Conservation (phyloP, 2,888 invertebrate genomes). For the Graphium colonna region DNA sequence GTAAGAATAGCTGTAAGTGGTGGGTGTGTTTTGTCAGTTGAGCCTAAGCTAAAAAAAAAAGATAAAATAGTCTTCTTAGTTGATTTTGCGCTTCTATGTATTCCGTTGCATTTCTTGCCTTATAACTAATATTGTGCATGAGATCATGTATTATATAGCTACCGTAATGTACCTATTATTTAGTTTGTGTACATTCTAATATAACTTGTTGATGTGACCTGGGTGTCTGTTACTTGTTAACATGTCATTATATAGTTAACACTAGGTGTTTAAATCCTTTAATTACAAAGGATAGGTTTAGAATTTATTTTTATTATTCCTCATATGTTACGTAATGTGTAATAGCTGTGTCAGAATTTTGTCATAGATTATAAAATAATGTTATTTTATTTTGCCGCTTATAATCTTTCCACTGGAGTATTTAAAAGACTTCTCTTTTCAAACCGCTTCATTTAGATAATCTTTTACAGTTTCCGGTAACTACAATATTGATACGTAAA, state of each 20-base stretch:
- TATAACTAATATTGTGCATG: slow-evolving; percentile 54
- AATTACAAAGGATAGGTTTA: slow-evolving; percentile 6
- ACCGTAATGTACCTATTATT: slow-evolving; percentile 45
- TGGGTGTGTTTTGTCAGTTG: slow-evolving; percentile 69
- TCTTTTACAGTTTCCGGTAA: background rate
- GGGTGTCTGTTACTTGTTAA: slow-evolving; percentile 62
- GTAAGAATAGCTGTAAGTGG: slow-evolving; percentile 26
- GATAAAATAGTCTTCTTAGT: slow-evolving; percentile 52
- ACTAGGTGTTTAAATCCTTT: slow-evolving; percentile 22
- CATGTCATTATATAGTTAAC: slow-evolving; percentile 37
- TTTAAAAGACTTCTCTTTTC: background rate
- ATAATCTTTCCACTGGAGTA: background rate
- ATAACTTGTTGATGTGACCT: slow-evolving; percentile 73
- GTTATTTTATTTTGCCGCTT: background rate
- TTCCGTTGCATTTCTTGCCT: slow-evolving; percentile 41
- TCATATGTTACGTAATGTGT: slow-evolving; percentile 12
- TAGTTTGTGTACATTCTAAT: slow-evolving; percentile 49
- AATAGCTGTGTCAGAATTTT: background rate
- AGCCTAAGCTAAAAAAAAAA: slow-evolving; percentile 75
- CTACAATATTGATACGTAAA: slow-evolving; percentile 8
- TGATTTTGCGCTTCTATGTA: slow-evolving; percentile 43
- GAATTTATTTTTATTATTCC: slow-evolving; percentile 7
- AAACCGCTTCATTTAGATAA: background rate
- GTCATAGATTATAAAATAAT: too few relatives aligned
- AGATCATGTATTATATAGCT: slow-evolving; percentile 43